Percentiles rank a stretch among this genome's conserved stretches.
phyloP scores from a whole-genome alignment of 2,113 vertebrate genomes.

The Hyaena hyaena region DNA sequence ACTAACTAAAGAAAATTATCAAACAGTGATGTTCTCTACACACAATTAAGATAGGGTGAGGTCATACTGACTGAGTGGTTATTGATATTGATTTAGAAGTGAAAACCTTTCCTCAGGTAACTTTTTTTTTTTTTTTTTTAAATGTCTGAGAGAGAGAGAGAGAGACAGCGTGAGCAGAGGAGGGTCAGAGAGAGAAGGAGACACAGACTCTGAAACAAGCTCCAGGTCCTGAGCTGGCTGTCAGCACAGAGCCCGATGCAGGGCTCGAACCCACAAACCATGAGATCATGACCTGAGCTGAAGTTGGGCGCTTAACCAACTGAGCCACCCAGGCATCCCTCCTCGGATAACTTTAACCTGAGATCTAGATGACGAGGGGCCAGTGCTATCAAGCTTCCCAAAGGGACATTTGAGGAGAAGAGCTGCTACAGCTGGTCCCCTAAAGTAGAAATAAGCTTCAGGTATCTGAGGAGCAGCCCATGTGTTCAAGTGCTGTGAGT shows the following conservation, averaged over 20 bases:
- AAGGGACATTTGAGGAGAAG: neutral
- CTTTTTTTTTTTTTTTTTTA: no score
- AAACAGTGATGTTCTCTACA: neutral
- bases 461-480: neutral
- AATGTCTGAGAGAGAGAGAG: no score
- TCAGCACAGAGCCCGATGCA: no score
- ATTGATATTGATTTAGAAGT: neutral
- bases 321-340: neutral
- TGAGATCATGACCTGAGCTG: no score
- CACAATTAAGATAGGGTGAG: neutral
- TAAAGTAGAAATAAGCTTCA: neutral
- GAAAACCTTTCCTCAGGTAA: neutral
- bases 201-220: no score
- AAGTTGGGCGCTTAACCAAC: no score
- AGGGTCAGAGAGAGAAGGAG: no score
- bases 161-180: no score
- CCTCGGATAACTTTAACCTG: neutral
- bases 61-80: neutral
- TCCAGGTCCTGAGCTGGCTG: no score
- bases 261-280: no score
- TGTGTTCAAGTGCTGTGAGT: neutral
- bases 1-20: neutral
- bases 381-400: no score
- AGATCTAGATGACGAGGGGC: neutral
- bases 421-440: neutral